phyloP scores from a whole-genome alignment of 2,797 vertebrate species.

The Oophaga sylvatica region DNA sequence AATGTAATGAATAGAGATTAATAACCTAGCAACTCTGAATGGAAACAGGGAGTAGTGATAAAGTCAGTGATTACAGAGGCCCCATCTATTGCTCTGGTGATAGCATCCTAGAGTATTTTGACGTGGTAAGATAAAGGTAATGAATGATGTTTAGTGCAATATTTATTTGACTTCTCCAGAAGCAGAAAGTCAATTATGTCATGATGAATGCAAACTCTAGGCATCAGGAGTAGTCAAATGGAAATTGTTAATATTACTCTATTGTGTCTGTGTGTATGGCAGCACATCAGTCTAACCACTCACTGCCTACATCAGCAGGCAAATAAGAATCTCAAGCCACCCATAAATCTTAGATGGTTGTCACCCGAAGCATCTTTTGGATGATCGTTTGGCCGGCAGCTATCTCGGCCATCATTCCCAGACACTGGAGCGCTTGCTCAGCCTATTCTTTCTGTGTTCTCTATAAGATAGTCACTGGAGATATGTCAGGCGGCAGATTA shows the following conservation, averaged over 20 bases:
- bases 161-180: neutral
- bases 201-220: neutral
- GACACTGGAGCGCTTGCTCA: too few relatives aligned
- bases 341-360: too few relatives aligned
- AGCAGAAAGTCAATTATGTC: neutral
- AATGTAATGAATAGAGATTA: neutral
- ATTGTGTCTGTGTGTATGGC: neutral
- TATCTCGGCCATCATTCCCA: too few relatives aligned
- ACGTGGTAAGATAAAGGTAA: conserved; percentile 2
- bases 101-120: conserved; percentile 17
- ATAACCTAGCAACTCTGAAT: conserved; percentile 49
- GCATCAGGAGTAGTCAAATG: neutral
- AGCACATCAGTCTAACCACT: neutral
- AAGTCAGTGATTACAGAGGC: neutral
- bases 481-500: too few relatives aligned
- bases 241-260: neutral
- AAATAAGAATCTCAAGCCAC: too few relatives aligned
- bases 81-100: conserved; percentile 23
- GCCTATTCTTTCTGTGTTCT: too few relatives aligned
- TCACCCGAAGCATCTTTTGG: too few relatives aligned
- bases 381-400: too few relatives aligned
- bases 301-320: too few relatives aligned
- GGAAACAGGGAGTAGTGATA: conserved; percentile 1
- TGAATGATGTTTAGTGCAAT: neutral
- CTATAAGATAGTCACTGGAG: too few relatives aligned